These are phyloP conservation scores for cattle (Bos taurus) DNA, from an alignment of 2,113 vertebrate species.

Conservation along the genomic window ARS-UCD2.0 NC_037352.1:2464501-2465000, in stretches of 20 bases:
- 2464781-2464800: neutral
- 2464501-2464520: neutral
- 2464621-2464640: neutral
- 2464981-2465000: neutral
- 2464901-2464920: neutral
- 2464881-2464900: no score
- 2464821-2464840: neutral
- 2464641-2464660: neutral
- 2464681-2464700: neutral
- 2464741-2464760: neutral
- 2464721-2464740: neutral
- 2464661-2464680: neutral
- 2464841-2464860: neutral
- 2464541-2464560: neutral
- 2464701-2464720: neutral
- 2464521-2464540: neutral
- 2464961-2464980: neutral
- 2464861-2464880: neutral
- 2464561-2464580: neutral
- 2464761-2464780: neutral
- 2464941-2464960: neutral
- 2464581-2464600: neutral
- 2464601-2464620: neutral
- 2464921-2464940: neutral
- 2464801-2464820: neutral